These are phyloP conservation scores for Cardiocondyla obscurior DNA, from an alignment of 1,140 invertebrate genomes.

Conservation along the genomic window DNA sequence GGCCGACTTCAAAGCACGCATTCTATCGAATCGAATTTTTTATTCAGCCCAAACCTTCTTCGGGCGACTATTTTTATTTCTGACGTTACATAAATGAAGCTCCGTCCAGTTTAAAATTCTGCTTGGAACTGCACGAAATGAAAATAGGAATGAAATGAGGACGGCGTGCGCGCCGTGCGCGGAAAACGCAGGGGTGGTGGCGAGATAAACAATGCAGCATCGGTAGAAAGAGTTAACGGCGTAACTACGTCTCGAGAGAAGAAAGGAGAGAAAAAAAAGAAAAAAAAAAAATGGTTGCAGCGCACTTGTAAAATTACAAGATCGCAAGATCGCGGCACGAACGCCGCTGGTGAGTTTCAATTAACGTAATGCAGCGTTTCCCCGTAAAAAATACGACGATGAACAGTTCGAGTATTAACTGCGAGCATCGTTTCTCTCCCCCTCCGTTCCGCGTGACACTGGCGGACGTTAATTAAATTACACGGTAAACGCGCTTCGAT, in stretches of 20 bases:
- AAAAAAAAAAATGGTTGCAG: neutral
- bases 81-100: neutral
- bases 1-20: neutral
- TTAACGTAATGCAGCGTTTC: conserved; percentile 46
- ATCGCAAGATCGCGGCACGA: conserved; percentile 35
- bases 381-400: conserved; percentile 40
- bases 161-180: neutral
- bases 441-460: conserved; percentile 14
- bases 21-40: too few species aligned
- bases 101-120: neutral
- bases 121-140: neutral
- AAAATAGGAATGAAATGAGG: neutral
- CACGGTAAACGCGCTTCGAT: conserved; percentile 60
- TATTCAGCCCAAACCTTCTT: neutral
- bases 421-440: conserved; percentile 7
- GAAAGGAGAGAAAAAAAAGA: neutral
- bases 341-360: conserved; percentile 42
- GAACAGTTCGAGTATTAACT: conserved; percentile 55
- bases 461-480: conserved; percentile 68
- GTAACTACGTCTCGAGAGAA: neutral
- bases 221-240: conserved; percentile 21
- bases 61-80: neutral
- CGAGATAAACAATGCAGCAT: conserved; percentile 10
- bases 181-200: neutral
- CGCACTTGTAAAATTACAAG: conserved; percentile 36